phyloP scores from a whole-genome alignment of 2,888 invertebrate genomes.

The Catocala nupta region DNA sequence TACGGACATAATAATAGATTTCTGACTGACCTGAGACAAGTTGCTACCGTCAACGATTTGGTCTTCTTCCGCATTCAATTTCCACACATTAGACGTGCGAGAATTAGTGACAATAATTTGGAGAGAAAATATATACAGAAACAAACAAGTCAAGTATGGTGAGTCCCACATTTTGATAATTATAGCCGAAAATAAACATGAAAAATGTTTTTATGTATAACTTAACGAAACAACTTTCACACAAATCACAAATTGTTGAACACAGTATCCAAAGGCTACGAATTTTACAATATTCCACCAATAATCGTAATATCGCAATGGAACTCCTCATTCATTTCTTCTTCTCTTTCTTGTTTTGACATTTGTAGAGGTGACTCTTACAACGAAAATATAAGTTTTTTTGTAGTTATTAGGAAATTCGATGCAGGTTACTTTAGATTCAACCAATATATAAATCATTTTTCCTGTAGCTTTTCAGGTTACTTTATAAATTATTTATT shows the following conservation, averaged over 20 bases:
- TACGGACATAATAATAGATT: constrained; percentile 48
- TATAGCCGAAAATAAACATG: constrained; percentile 69
- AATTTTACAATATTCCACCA: constrained; percentile 63
- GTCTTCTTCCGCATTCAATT: constrained; percentile 92
- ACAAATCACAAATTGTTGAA: constrained; percentile 59
- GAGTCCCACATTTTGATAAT: constrained; percentile 85
- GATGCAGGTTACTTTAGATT: too few species aligned
- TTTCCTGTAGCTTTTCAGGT: too few species aligned
- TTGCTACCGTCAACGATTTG: constrained; percentile 90
- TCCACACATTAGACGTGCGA: constrained; percentile 94
- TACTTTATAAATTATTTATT: too few species aligned
- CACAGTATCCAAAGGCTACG: constrained; percentile 62
- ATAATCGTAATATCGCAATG: constrained; percentile 61
- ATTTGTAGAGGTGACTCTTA: constrained; percentile 28
- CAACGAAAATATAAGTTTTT: too few species aligned
- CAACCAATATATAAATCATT: too few species aligned
- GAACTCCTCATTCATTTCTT: constrained; percentile 54
- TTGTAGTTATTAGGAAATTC: too few species aligned
- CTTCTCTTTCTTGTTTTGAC: constrained; percentile 49
- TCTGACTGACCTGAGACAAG: constrained; percentile 83
- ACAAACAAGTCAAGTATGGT: constrained; percentile 88
- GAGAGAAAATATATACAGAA: constrained; percentile 91
- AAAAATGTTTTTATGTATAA: constrained; percentile 60
- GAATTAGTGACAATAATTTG: constrained; percentile 92
- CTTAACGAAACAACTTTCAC: constrained; percentile 61